Evolutionary conservation across 2,113 vertebrate genomes (phyloP).

Genomic region (Synchiropus splendidus): DNA sequence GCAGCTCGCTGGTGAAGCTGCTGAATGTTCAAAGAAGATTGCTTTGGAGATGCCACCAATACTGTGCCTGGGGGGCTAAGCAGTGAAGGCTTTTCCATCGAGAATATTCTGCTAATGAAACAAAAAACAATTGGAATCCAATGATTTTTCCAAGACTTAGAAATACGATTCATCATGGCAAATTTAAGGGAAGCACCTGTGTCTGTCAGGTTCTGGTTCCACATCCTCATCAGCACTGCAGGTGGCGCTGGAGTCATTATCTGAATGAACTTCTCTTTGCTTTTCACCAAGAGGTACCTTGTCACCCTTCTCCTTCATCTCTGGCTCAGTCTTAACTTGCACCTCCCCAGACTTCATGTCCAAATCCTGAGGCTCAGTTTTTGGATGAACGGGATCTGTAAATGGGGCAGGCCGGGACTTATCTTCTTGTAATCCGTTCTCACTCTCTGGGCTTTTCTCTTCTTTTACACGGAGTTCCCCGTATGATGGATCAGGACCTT

Average conservation of each 20-base stretch:
- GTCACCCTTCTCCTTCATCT: constrained; percentile 81
- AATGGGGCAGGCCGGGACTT: constrained; percentile 53
- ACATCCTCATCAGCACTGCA: constrained; percentile 97
- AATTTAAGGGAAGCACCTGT: constrained; percentile 67
- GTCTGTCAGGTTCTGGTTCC: constrained; percentile 85
- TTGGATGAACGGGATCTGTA: constrained; percentile 67
- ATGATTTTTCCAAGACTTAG: background rate
- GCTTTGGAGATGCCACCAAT: constrained; percentile 80
- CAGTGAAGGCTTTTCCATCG: constrained; percentile 84
- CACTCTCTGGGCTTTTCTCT: constrained; percentile 70
- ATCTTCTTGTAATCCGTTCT: constrained; percentile 66
- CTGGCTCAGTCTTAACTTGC: constrained; percentile 80
- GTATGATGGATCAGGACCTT: constrained; percentile 66
- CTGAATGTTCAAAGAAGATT: constrained; percentile 79
- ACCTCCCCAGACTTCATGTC: constrained; percentile 74
- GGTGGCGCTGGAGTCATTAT: constrained; percentile 96
- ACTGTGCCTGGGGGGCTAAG: constrained; percentile 76
- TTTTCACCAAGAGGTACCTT: constrained; percentile 60
- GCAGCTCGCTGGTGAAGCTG: constrained; percentile 92
- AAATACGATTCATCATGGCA: no score
- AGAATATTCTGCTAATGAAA: constrained; percentile 67
- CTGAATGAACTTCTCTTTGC: constrained; percentile 72
- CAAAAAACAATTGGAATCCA: constrained; percentile 11
- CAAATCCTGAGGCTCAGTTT: constrained; percentile 77
- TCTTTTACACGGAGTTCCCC: constrained; percentile 73